These are phyloP conservation scores for Epinephelus fuscoguttatus DNA, from an alignment of 2,113 vertebrate genomes.

Conservation along the genomic window DNA sequence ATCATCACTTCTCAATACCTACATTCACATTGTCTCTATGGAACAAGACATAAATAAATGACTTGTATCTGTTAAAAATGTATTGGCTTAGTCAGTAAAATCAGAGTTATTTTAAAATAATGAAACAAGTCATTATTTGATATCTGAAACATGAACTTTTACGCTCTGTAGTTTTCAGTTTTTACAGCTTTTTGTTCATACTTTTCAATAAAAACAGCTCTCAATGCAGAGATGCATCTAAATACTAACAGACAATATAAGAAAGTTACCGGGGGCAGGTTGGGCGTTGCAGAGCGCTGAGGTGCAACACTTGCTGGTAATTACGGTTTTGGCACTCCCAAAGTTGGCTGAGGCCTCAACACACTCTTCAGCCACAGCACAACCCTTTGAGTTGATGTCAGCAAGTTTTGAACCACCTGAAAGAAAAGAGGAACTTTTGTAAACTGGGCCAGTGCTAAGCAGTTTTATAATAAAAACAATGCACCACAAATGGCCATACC, in stretches of 20 bases:
- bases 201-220: neutral
- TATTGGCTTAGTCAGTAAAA: neutral
- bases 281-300: constrained; percentile 48
- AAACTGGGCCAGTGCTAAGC: neutral
- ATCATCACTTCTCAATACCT: too few relatives aligned
- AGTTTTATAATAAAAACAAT: neutral
- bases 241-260: neutral
- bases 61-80: neutral
- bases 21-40: neutral
- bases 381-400: neutral
- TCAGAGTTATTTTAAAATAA: neutral
- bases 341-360: constrained; percentile 16
- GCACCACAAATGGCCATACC: constrained; percentile 5
- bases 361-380: constrained; percentile 34
- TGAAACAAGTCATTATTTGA: neutral
- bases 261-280: constrained; percentile 27
- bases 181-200: neutral
- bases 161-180: neutral
- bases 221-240: neutral
- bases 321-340: neutral
- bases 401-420: neutral
- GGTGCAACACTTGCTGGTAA: constrained; percentile 55
- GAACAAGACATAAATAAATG: neutral
- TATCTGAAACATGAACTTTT: neutral
- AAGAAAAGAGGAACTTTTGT: neutral